phyloP scores from a whole-genome alignment of 2,888 invertebrate species.

The Chalcis sispes region DNA sequence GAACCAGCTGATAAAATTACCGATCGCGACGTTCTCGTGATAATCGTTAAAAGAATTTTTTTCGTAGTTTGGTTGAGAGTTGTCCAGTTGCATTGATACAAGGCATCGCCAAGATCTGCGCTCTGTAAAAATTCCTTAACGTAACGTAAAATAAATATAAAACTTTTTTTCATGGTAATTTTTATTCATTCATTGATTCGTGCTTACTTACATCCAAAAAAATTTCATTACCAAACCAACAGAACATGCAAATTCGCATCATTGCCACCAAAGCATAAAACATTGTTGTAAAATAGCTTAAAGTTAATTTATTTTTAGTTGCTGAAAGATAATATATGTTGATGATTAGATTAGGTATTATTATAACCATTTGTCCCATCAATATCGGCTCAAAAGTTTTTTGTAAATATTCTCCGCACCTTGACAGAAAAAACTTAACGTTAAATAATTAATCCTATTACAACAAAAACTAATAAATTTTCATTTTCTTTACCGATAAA shows the following conservation, averaged over 20 bases:
- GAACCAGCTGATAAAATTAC: conserved; percentile 19
- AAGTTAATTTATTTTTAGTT: conserved; percentile 14
- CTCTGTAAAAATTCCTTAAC: conserved; percentile 30
- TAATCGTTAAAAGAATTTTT: conserved; percentile 28
- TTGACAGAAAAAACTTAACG: neutral
- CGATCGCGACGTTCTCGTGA: conserved; percentile 27
- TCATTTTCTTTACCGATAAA: conserved; percentile 40
- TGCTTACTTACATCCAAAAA: conserved; percentile 29
- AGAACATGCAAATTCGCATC: conserved; percentile 46
- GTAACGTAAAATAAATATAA: neutral
- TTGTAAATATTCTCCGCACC: conserved; percentile 39
- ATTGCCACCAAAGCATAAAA: conserved; percentile 25
- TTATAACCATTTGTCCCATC: conserved; percentile 23
- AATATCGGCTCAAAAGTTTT: conserved; percentile 32
- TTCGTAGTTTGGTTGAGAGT: conserved; percentile 15
- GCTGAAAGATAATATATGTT: conserved; percentile 40
- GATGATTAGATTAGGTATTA: conserved; percentile 32
- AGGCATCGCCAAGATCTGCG: conserved; percentile 17
- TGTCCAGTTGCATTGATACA: conserved; percentile 38
- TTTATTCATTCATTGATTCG: too few species aligned
- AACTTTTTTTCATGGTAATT: neutral
- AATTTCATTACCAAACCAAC: conserved; percentile 51
- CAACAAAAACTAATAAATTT: too few species aligned
- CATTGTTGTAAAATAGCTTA: conserved; percentile 37
- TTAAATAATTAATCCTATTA: neutral